These are phyloP conservation scores for Myotis planiceps DNA, from an alignment of 2,797 vertebrate species.

Conservation along the genomic window DNA sequence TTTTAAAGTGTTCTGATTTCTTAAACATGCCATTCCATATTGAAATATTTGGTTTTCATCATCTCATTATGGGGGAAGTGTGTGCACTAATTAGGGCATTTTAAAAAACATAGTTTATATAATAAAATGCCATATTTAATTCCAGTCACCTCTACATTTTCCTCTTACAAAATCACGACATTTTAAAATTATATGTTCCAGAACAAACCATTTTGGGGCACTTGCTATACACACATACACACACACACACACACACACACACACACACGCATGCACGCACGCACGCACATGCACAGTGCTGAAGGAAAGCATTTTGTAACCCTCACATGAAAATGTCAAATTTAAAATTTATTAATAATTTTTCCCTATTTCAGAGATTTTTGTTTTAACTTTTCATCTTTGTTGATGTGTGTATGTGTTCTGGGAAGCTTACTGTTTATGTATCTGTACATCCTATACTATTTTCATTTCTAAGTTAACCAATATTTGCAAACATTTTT, in stretches of 20 bases:
- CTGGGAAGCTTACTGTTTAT: not conserved
- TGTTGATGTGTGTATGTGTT: not conserved
- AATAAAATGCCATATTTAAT: constrained; percentile 39
- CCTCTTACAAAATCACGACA: not conserved
- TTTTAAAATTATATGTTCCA: not conserved
- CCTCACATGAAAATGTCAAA: not conserved
- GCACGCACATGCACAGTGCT: no score
- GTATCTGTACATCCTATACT: not conserved
- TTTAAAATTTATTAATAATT: not conserved
- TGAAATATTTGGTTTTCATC: constrained; percentile 23
- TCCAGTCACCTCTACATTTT: not conserved
- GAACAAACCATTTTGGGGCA: not conserved
- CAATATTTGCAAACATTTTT: constrained; percentile 44
- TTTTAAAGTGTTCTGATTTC: not conserved
- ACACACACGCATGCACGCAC: no score
- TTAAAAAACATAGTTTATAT: not conserved
- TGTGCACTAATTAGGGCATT: not conserved
- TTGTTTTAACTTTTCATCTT: not conserved
- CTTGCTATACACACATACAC: rapidly evolving
- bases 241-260: no score
- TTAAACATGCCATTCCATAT: not conserved
- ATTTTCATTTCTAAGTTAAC: constrained; percentile 18
- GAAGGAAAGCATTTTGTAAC: not conserved
- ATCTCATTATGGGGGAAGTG: not conserved
- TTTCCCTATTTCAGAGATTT: not conserved